Evolutionary conservation across 2,113 vertebrate species (phyloP), one percentile per base, ranked within the genome.

Genomic region (Mola mola): DNA sequence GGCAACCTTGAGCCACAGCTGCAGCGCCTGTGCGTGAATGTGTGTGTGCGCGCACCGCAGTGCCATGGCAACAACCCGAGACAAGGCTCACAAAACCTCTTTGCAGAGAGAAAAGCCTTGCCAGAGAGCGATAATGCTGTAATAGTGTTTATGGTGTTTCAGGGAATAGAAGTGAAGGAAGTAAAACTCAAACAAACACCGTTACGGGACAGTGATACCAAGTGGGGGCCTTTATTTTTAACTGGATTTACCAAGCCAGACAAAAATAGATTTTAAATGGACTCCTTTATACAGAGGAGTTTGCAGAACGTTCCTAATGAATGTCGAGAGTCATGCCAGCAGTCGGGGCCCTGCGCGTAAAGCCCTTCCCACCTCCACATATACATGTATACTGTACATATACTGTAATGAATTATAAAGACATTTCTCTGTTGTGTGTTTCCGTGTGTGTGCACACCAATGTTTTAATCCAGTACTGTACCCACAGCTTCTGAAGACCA

Each of bases 31-130:
- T 69, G 43, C 59, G 33, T 53, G 38, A 53, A 26, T 47, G 24
- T 16, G 41, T 24, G 25, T 2, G 8, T 21, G 51, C 65, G 31
- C 59, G 10, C 10, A 4, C 19, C 25, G 5, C 2, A 12, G 20
- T 66, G 51, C 79, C 57, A 87, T 85, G 68, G 82, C 36, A 88
- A 88, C 82, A 40, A 28, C 28, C 37, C 4, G 1, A 80, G 43
- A 87, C 70, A 82, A 43, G 66, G 52, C 48, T 70, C 20, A 47
- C 50, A 62, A 71, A 73, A 68, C 60, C 33, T 2, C 28, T 56
- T 41, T 58, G 46, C 50, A 63, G 51, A 47, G 69, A 71, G 61
- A 59, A 42, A 19, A 38, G 7, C 66, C 55, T 67, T 75, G 52
- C 76, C 66, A 72, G 66, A 74, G 41, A 36, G 25, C 61, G 57